Evolutionary conservation across 2,797 vertebrate genomes (phyloP).

Genomic region (Anolis apletophallus): DNA sequence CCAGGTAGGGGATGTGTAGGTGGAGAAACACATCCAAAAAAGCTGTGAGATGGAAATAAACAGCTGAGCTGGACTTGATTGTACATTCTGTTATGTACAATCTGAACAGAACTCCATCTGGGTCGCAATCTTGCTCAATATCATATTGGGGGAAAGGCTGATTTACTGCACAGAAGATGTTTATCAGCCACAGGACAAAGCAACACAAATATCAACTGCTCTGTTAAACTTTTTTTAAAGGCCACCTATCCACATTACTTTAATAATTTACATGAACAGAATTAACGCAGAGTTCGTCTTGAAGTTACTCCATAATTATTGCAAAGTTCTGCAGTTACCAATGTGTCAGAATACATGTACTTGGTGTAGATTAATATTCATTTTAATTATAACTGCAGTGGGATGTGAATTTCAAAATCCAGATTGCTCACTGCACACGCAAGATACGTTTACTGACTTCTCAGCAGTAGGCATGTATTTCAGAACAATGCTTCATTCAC

Average conservation of each 20-base stretch:
- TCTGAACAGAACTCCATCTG: conserved; percentile 19
- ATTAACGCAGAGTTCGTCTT: conserved; percentile 17
- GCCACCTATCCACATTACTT: rapidly evolving
- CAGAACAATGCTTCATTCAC: conserved; percentile 38
- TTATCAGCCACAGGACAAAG: neutral
- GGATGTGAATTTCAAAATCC: conserved; percentile 46
- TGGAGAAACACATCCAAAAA: neutral
- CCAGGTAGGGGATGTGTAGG: neutral
- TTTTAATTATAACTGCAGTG: conserved; percentile 47
- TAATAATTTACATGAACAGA: conserved; percentile 17
- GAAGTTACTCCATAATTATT: conserved; percentile 55
- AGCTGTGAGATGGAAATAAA: neutral
- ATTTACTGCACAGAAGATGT: conserved; percentile 1
- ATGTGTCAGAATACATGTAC: conserved; percentile 5
- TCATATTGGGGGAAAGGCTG: neutral
- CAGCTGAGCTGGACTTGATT: neutral
- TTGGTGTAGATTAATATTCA: conserved; percentile 51
- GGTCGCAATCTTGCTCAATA: conserved; percentile 2
- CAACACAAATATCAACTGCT: neutral
- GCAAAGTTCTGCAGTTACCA: conserved; percentile 35
- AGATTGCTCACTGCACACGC: conserved; percentile 23
- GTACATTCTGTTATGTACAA: neutral
- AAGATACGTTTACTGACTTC: conserved; percentile 16
- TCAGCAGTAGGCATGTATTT: conserved; percentile 12
- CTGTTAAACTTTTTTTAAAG: conserved; percentile 29